A percentile compares a stretch with the other conserved stretches of the same genome.
phyloP scores from a whole-genome alignment of 1,140 invertebrate genomes.

The Drosophila mayri region DNA sequence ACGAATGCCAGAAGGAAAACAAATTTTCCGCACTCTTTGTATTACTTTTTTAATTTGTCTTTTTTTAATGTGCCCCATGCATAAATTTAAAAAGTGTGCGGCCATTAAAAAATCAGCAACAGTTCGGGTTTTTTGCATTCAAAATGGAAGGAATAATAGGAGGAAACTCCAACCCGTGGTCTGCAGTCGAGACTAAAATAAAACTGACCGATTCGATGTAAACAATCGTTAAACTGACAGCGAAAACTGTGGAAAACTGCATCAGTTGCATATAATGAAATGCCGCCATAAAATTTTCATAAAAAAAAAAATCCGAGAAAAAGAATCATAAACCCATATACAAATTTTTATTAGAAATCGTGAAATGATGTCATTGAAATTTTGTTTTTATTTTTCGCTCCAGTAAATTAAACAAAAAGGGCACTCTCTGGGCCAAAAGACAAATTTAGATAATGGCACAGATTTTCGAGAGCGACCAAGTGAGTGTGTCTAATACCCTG shows the following conservation, averaged over 20 bases:
- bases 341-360: neutral
- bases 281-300: constrained; percentile 9
- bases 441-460: constrained; percentile 74
- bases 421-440: constrained; percentile 58
- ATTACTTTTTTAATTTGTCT: constrained; percentile 11
- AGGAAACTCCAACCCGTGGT: constrained; percentile 19
- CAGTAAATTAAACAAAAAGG: constrained; percentile 66
- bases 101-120: constrained; percentile 38
- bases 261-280: constrained; percentile 8
- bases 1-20: constrained; percentile 29
- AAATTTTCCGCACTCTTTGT: constrained; percentile 18
- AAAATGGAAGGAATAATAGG: constrained; percentile 26
- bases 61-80: constrained; percentile 57
- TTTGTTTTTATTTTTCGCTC: constrained; percentile 28
- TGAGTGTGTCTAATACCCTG: constrained; percentile 51
- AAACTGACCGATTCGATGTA: constrained; percentile 42
- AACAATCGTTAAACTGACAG: constrained; percentile 43
- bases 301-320: constrained; percentile 3
- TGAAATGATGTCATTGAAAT: constrained; percentile 70
- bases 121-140: constrained; percentile 20
- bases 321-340: constrained; percentile 14
- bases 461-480: constrained; percentile 42
- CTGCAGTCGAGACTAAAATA: constrained; percentile 14
- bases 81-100: constrained; percentile 55
- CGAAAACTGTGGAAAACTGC: constrained; percentile 20